A percentile compares a stretch with the other conserved stretches of the same genome.
Evolutionary conservation across 2,888 invertebrate genomes (phyloP).

Genomic region (Pterobdella sp.): DNA sequence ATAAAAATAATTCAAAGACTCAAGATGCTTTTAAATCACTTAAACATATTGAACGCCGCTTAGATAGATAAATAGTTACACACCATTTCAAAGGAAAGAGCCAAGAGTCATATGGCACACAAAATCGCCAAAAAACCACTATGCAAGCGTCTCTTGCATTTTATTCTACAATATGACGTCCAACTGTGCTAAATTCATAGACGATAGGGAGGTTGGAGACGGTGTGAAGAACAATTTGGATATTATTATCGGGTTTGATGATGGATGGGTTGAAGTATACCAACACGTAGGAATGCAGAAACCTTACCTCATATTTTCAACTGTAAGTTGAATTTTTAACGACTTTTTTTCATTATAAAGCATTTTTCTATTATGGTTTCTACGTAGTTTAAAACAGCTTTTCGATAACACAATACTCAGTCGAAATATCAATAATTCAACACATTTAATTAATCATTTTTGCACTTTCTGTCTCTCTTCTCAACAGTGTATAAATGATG

Average conservation of each 20-base stretch:
- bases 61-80: too few species aligned
- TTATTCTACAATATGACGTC: constrained; percentile 64
- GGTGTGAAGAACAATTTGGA: constrained; percentile 62
- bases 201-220: background rate
- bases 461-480: background rate
- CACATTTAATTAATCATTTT: background rate
- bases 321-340: constrained; percentile 52
- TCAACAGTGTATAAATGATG: background rate
- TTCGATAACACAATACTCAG: too few species aligned
- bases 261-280: constrained; percentile 77
- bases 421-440: too few species aligned
- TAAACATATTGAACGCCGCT: too few species aligned
- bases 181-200: background rate
- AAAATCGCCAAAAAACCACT: background rate
- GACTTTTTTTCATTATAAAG: background rate
- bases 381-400: too few species aligned
- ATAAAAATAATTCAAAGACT: too few species aligned
- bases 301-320: constrained; percentile 57
- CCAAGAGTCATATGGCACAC: background rate
- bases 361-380: background rate
- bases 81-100: background rate
- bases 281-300: constrained; percentile 56
- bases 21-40: too few species aligned
- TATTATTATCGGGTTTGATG: constrained; percentile 74
- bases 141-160: constrained; percentile 51